Base-by-base conservation (phyloP, 2,888 invertebrate genomes). In the Emmelina monodactyla region DNA sequence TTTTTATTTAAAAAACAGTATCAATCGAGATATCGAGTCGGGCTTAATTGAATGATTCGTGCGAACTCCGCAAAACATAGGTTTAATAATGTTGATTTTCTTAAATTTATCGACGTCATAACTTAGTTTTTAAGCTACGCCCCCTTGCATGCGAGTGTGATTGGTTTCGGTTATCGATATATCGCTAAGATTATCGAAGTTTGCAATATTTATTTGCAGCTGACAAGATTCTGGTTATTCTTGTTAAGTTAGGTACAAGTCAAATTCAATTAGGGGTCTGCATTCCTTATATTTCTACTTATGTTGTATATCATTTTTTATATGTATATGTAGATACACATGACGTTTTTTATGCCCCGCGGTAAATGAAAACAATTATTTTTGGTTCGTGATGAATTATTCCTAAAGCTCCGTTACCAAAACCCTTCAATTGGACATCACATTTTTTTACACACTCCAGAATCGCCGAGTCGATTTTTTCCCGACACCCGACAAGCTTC, bases 11-110 rank as follows among this genome's bases (percentile, higher is more conserved):
- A 29, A 29, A 12, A 13, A 14, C 29, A 72, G 76, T 75, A 73
- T 66, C 59, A 67, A 75, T 76, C 73, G 68, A 46, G 50, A 55
- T 59, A 22, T 34, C 33, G 12, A 35, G 22, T 31, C 29, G 35
- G 50, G 51, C 64, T 65, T 67, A 69, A 70, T 70, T 70, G 65
- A 70, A 70, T 65, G 56, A 65, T 58, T 55, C 55, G 51, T 55
- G 55, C 53, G 55, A 58, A 60, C 57, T 55, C 58, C 58, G 55
- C 53, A 49, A 4, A 25, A 47, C 54, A 53, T 58, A 55, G 57
- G 57, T 62, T 62, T 55, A 55, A 64, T 54, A 29, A 51, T 65
- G 64, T 71, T 71, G 69, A 68, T 59, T 67, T 70, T 63, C 55
- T 56, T 54, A 58, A 54, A 72, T 75, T 71, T 73, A 73, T 72